These are phyloP conservation scores for Plectropomus leopardus DNA, from an alignment of 2,113 vertebrate species.

Conservation along the genomic window DNA sequence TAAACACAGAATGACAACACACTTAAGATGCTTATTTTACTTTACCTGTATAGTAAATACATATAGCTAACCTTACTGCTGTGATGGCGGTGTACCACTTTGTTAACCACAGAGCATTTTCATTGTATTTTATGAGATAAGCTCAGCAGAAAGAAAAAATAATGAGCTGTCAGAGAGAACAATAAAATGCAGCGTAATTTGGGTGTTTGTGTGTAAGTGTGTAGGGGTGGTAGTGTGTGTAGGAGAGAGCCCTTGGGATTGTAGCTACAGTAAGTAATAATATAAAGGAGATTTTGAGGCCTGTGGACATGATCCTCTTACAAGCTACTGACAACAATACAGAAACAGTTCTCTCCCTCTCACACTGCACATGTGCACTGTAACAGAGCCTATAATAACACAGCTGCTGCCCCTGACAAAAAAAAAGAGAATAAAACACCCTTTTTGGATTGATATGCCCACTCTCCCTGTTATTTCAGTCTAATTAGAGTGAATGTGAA, in stretches of 20 bases:
- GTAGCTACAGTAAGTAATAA: slow-evolving; percentile 44
- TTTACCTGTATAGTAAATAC: background rate
- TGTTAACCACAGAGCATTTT: background rate
- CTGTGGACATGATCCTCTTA: slow-evolving; percentile 65
- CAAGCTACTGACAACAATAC: slow-evolving; percentile 48
- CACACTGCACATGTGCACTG: slow-evolving; percentile 1
- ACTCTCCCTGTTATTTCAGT: background rate
- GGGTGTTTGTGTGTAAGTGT: slow-evolving; percentile 14
- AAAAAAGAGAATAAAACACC: slow-evolving; percentile 4
- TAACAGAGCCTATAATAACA: background rate
- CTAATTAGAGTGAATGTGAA: slow-evolving; percentile 30
- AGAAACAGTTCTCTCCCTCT: slow-evolving; percentile 6
- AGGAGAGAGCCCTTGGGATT: slow-evolving; percentile 38
- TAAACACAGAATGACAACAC: background rate
- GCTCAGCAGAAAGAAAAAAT: background rate
- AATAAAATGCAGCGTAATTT: background rate
- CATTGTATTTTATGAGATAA: slow-evolving; percentile 8
- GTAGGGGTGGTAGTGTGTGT: slow-evolving; percentile 9
- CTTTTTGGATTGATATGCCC: slow-evolving; percentile 14
- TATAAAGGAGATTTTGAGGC: slow-evolving; percentile 54
- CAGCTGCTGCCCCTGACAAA: slow-evolving; percentile 1
- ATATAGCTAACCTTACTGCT: background rate
- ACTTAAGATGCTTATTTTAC: background rate
- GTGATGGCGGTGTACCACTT: background rate
- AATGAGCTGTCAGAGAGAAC: slow-evolving; percentile 31